Evolutionary conservation across 1,140 invertebrate genomes (phyloP), one percentile per base, ranked within the genome.

Genomic region (Dendrolimus kikuchii): DNA sequence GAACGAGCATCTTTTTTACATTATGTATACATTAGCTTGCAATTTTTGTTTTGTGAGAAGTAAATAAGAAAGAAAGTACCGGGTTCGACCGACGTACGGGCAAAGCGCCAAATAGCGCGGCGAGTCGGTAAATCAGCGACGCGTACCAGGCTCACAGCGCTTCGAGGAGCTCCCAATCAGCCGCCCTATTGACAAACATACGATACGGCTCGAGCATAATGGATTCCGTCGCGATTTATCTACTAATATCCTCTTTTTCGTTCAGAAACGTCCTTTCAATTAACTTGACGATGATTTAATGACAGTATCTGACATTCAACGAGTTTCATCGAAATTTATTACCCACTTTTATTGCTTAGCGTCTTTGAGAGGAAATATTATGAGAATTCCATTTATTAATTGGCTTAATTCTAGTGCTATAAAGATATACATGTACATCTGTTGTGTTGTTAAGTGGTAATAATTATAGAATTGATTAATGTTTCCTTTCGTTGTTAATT

Each of bases 151-250:
- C 73, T 71, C 63, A 67, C 69, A 82, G 73, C 60, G 69, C 65
- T 59, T 60, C 68, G 74, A 81, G 72, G 77, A 81, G 75, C 66
- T 71, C 64, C 79, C 78, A 82, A 82, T 82, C 79, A 85, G 67
- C 68, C 77, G 70, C 70, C 68, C 74, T 80, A 82, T 85, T 85
- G 81, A 85, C 81, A 85, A 85, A 82, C 79, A 81, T 81, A 82
- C 23, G 23, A 23, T 23, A 23, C 74, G 71, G 73, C 72, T 64
- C 59, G 61, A 55, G 60, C 62, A 76, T 82, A 85, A 82, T 82
- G 77, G 77, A 81, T 68, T 75, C 64, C 55, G 63, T 66, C 59
- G 66, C 65, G 68, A 81, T 81, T 81, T 81, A 81, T 81, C 69
- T 71, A 57, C 64, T 51, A 49, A 49, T 51, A 38, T 70, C 62